Base-by-base conservation (phyloP, 2,888 invertebrate genomes). In the Gortyna flavago region DNA sequence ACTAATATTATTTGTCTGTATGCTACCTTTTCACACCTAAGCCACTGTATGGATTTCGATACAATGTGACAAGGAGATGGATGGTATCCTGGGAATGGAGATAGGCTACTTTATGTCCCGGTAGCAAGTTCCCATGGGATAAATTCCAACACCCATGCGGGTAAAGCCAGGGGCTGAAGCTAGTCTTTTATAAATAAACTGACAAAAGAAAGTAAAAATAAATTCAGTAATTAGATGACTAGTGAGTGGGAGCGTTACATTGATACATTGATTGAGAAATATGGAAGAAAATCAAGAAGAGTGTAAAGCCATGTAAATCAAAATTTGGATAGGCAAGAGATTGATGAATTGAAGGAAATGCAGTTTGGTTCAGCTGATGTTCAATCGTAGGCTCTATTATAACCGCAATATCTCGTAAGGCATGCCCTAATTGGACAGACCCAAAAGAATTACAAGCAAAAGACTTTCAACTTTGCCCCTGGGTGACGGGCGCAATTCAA, bases 381-480 rank as follows among this genome's bases (percentile, higher is more conserved):
- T 25, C 29, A 61, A 18, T 29, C 8, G 9, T 78, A 32, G 35
- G 6, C 11, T 29, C 11, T 25, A 8, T 21, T 54, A 35, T 18
- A 29, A 25, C 35, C 13, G 16, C 6, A 51, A 70, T 21, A 29
- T 32, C 11, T 59, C 25, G 13, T 57, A 25, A 54, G 54, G 18
- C 54, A 25, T 1, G 35, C 21, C 11, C 2, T 54, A 32, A 8
- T 67, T 25, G 8, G 29, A 51, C 21, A 0, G 51, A 51, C 16
- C 38, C 21, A 38, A 29, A 35, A 54, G 8, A 13, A 32, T 18
- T 29, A 64, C 41, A 25, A 25, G 3, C 62, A 51, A 64, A 29
- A 73, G 4, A 81, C 76, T 35, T 82, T 75, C 77, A 82, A 76
- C 35, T 75, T 59, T 41, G 16, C 21, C 51, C 41, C 18, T 81